Evolutionary conservation across 1,140 invertebrate genomes (phyloP).

Genomic region (Megathymus violae): DNA sequence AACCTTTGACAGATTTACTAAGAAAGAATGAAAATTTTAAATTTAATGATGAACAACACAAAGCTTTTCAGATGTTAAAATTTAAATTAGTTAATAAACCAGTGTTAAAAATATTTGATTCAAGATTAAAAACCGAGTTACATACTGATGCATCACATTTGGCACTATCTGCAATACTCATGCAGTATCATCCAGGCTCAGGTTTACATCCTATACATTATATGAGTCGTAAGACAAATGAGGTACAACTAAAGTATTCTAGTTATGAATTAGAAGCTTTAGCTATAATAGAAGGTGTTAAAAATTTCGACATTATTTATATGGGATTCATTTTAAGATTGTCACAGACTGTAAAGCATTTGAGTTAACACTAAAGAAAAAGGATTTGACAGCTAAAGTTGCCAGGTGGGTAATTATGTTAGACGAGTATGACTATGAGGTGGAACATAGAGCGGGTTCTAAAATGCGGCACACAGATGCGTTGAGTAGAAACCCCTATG

Average conservation of each 20-base stretch:
- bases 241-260: slow-evolving; percentile 67
- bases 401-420: background rate
- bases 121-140: slow-evolving; percentile 39
- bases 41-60: slow-evolving; percentile 19
- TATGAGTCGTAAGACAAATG: slow-evolving; percentile 53
- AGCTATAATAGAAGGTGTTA: slow-evolving; percentile 62
- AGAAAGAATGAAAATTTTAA: slow-evolving; percentile 40
- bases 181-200: slow-evolving; percentile 43
- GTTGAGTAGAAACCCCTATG: slow-evolving; percentile 34
- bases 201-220: slow-evolving; percentile 10
- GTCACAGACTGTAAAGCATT: slow-evolving; percentile 69
- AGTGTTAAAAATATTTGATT: slow-evolving; percentile 47
- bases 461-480: background rate
- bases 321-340: slow-evolving; percentile 70
- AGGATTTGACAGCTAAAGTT: background rate
- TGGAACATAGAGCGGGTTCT: background rate
- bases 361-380: slow-evolving; percentile 61
- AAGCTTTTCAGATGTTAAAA: slow-evolving; percentile 33
- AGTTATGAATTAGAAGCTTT: slow-evolving; percentile 50
- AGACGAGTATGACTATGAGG: background rate
- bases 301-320: slow-evolving; percentile 67
- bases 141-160: slow-evolving; percentile 55
- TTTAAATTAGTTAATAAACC: slow-evolving; percentile 30
- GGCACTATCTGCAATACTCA: slow-evolving; percentile 50
- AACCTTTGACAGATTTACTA: slow-evolving; percentile 51